Base-by-base conservation (phyloP, 2,888 invertebrate genomes). In the Leucoptera coffeella region DNA sequence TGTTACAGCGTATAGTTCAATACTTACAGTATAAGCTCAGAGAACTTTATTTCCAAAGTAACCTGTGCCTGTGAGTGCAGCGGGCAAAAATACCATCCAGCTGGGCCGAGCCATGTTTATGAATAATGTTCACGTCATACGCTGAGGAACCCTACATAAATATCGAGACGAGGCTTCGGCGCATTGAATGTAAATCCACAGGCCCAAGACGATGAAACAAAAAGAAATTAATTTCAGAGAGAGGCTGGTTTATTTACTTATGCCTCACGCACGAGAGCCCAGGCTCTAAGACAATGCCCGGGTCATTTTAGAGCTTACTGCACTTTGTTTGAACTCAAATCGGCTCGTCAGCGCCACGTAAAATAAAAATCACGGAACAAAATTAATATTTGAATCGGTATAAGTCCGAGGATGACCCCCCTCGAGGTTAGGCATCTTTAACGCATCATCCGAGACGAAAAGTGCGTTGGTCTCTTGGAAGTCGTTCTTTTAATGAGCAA, bases 171-270 rank as follows among this genome's bases (percentile, higher is more conserved):
- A 49, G 47, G 54, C 62, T 57, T 60, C 59, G 50, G 52, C 56
- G 58, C 61, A 67, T 67, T 69, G 61, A 69, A 69, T 69, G 67
- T 67, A 64, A 69, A 69, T 69, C 59, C 54, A 40, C 39, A 48
- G 54, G 49, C 55, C 52, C 54, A 62, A 64, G 62, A 67, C 64
- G 59, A 47, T 53, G 53, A 67, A 67, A 67, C 67, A 67, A 67
- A 67, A 67, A 58, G 36, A 69, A 67, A 67, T 69, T 67, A 67
- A 67, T 67, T 65, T 69, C 53, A 52, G 54, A 62, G 55, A n/a
- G n/a, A 55, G 50, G 51, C 59, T 53, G 56, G 52, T 54, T 59
- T 61, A 59, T 59, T 59, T 61, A 57, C 56, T 59, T 56, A 58
- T 49, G 9, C 15, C 22, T 11, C 7, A 19, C 12, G 15, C 6